These are phyloP conservation scores for Sogatella furcifera DNA, from an alignment of 1,140 invertebrate species.

Conservation along the genomic window DNA sequence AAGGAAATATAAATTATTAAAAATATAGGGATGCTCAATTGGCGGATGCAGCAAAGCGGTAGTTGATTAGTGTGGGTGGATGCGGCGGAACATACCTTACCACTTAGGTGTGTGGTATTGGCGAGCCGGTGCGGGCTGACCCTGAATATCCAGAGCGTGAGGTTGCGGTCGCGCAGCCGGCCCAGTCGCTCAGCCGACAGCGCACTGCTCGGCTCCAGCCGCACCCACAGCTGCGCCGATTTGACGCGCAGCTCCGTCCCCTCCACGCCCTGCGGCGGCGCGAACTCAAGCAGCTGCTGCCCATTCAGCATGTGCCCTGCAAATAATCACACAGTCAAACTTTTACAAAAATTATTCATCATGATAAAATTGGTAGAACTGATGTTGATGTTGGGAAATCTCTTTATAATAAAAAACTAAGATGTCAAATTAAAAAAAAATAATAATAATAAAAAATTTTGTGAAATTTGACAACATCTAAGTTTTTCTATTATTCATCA, in stretches of 20 bases:
- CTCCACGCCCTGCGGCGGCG: conserved; percentile 39
- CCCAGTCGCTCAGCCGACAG: conserved; percentile 25
- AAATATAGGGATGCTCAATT: no score
- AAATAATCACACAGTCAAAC: conserved; percentile 22
- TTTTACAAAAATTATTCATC: no score
- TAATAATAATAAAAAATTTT: no score
- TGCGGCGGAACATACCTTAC: conserved; percentile 36
- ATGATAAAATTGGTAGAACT: no score
- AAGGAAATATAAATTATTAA: no score
- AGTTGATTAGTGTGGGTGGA: neutral
- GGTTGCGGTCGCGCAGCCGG: conserved; percentile 32
- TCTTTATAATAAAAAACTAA: no score
- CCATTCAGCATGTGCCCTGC: conserved; percentile 69
- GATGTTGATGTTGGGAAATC: no score
- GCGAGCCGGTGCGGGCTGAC: conserved; percentile 34
- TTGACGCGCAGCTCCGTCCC: conserved; percentile 49
- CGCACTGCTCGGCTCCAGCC: conserved; percentile 39
- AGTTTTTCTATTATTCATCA: no score
- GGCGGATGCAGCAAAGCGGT: neutral
- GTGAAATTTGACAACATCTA: no score
- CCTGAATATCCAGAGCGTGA: conserved; percentile 54
- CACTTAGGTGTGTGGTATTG: conserved; percentile 45
- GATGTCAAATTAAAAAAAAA: no score
- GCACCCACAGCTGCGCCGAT: conserved; percentile 62
- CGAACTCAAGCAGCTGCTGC: conserved; percentile 74